phyloP scores from a whole-genome alignment of 2,888 invertebrate genomes.

The Opisthograptis luteolata region DNA sequence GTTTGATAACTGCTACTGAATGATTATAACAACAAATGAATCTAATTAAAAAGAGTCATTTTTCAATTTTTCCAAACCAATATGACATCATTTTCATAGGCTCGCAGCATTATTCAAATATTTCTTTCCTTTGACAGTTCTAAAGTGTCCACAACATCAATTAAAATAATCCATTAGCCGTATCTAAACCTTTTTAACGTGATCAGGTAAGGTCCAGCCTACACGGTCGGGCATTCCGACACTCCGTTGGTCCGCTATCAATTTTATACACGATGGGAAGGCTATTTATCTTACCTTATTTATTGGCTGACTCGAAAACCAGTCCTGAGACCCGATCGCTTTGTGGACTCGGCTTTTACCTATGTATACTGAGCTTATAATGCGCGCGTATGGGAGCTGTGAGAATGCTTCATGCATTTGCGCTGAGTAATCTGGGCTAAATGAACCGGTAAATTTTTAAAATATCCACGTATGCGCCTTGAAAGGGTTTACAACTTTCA shows the following conservation, averaged over 20 bases:
- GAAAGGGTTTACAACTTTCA: conserved; percentile 71
- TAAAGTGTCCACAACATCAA: conserved; percentile 46
- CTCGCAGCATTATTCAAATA: too few species aligned
- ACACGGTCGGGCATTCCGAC: conserved; percentile 68
- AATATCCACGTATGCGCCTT: conserved; percentile 46
- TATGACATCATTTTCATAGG: too few species aligned
- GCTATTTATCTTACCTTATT: conserved; percentile 83
- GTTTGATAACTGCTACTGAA: too few species aligned
- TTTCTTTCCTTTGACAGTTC: conserved; percentile 17
- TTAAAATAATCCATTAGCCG: conserved; percentile 59
- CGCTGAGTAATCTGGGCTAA: conserved; percentile 54
- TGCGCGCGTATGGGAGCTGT: conserved; percentile 49
- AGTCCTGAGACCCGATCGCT: conserved; percentile 67
- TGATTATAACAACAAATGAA: too few species aligned
- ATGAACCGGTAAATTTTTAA: conserved; percentile 54
- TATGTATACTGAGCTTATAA: conserved; percentile 53
- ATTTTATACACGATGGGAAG: conserved; percentile 80
- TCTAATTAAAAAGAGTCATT: too few species aligned
- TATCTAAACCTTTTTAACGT: conserved; percentile 56
- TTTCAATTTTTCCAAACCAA: too few species aligned
- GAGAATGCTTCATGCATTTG: conserved; percentile 46
- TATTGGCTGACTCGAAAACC: conserved; percentile 80
- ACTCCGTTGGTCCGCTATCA: conserved; percentile 76
- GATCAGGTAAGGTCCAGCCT: conserved; percentile 60
- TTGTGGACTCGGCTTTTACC: conserved; percentile 63